Base-by-base conservation (phyloP, 2,113 vertebrate genomes). In the Rhynchopsitta pachyrhyncha region DNA sequence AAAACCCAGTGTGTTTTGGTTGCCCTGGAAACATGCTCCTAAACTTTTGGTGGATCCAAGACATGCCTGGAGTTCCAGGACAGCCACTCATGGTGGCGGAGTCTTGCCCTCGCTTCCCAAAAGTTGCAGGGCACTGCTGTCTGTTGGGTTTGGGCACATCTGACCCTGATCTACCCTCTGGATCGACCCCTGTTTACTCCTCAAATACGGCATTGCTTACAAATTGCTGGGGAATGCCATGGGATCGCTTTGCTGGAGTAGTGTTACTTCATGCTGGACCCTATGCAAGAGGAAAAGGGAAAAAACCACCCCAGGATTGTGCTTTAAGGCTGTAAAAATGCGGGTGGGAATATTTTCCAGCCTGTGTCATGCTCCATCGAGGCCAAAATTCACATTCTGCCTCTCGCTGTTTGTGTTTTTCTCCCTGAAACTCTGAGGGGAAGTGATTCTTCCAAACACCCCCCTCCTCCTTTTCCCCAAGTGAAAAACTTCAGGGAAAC, bases 281-380 rank as follows among this genome's bases (percentile, higher is more conserved):
- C 71, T 39, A 7, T 73, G 90, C 75, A 90, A 92, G 91, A 86
- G 55, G 31, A 2, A 3, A 27, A 33, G 23, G 44, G 22, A 22
- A 81, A 81, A 74, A 57, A 64, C 35, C 71, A 23, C 13, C 57
- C 57, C 57, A 59, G 39, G 63, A 82, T 64, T 1, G 1, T 4
- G 13, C 52, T 96, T 95, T 67, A 59, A 95, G 86, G 92, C 94
- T 95, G 92, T 95, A 95, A 97, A 95, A 97, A 95, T 95, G 93
- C 42, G 86, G 73, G 90, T 92, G 95, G 96, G 86, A 94, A 95
- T 96, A 94, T 93, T 97, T 96, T 96, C 94, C 95, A 96, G 94
- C 9, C 46, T 95, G 66, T 93, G 92, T 96, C 88, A 97, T 86
- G 95, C 91, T 86, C 95, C 41, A 5, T 12, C 4, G 0, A 84